These are phyloP conservation scores for Darevskia mixta DNA, from an alignment of 2,797 vertebrate species.

Conservation along the genomic window DNA sequence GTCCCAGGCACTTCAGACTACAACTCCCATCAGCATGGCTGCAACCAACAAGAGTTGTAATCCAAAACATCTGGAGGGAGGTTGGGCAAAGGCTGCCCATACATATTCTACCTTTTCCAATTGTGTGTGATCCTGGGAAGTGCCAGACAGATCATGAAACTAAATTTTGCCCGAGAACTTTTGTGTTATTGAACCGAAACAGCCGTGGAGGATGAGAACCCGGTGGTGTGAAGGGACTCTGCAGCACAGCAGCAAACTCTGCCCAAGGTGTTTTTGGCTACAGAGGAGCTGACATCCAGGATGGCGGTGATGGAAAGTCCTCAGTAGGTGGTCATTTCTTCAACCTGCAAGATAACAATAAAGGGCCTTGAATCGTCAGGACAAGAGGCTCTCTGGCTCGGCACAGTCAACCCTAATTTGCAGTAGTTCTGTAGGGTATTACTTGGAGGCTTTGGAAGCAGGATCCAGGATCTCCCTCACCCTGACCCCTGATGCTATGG, in stretches of 20 bases:
- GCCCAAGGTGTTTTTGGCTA: slow-evolving; percentile 23
- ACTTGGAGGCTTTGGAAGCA: not conserved
- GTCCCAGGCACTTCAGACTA: too few species aligned
- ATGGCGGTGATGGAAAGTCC: not conserved
- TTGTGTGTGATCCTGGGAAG: too few species aligned
- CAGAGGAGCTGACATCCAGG: slow-evolving; percentile 36
- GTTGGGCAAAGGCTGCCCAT: too few species aligned
- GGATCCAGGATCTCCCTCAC: not conserved
- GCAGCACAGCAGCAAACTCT: not conserved
- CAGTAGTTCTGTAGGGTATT: too few species aligned
- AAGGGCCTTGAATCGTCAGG: not conserved
- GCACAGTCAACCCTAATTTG: too few species aligned
- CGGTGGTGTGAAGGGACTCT: slow-evolving; percentile 9
- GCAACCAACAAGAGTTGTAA: too few species aligned
- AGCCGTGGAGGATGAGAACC: slow-evolving; percentile 8
- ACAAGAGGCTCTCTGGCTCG: accelerated
- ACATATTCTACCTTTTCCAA: too few species aligned
- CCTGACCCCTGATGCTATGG: too few species aligned
- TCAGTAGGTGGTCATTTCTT: slow-evolving; percentile 37
- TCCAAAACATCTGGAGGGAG: too few species aligned
- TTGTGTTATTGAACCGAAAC: slow-evolving; percentile 15
- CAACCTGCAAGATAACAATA: slow-evolving; percentile 59
- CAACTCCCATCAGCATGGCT: too few species aligned
- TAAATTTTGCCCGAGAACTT: not conserved
- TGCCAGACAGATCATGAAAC: too few species aligned